Conservation (phyloP, 2,888 invertebrate species). For the Diplazon laetatorius region DNA sequence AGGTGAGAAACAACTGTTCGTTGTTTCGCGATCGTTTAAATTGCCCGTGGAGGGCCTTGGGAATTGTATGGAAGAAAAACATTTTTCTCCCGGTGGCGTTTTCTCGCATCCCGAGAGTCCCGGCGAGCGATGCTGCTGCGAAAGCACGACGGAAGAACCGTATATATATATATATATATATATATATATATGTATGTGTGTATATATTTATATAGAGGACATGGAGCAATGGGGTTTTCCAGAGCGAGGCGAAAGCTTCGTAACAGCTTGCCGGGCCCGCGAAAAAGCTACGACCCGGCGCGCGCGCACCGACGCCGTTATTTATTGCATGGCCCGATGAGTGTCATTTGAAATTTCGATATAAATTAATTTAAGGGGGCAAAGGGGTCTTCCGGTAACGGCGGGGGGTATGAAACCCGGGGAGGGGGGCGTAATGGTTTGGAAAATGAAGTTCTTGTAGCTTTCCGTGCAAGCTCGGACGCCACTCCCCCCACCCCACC, state of each 20-base stretch:
- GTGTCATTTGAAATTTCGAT: constrained; percentile 82
- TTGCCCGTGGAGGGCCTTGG: constrained; percentile 37
- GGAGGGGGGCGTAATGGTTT: constrained; percentile 80
- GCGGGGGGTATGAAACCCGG: constrained; percentile 17
- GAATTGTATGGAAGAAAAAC: constrained; percentile 47
- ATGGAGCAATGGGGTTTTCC: neutral
- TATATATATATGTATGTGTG: no score
- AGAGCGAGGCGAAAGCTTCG: constrained; percentile 16
- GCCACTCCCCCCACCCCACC: no score
- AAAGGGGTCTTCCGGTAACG: constrained; percentile 74
- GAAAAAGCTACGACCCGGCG: constrained; percentile 56
- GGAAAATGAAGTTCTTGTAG: constrained; percentile 81
- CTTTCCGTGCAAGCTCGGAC: constrained; percentile 67
- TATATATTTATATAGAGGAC: no score
- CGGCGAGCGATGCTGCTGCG: constrained; percentile 17
- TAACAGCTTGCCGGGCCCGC: constrained; percentile 46
- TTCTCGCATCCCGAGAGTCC: constrained; percentile 16
- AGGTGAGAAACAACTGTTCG: constrained; percentile 33
- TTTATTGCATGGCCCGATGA: constrained; percentile 78
- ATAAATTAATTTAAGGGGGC: constrained; percentile 80
- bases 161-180: no score
- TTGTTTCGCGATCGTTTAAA: constrained; percentile 40
- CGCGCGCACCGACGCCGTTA: constrained; percentile 67
- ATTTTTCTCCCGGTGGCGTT: constrained; percentile 51
- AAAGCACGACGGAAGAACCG: constrained; percentile 10